phyloP scores from a whole-genome alignment of 2,888 invertebrate genomes.

The Prosapia bicincta region DNA sequence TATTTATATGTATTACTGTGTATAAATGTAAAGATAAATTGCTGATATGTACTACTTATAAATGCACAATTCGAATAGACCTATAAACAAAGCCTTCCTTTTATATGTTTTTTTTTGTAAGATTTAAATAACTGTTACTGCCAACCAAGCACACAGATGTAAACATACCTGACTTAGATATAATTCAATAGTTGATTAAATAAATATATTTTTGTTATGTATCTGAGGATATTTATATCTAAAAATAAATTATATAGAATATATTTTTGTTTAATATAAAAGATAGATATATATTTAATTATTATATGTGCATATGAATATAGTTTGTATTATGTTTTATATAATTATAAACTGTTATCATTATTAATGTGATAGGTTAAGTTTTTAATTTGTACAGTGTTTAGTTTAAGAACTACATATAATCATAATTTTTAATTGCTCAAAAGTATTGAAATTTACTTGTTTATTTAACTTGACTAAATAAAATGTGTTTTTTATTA shows the following conservation, averaged over 20 bases:
- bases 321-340: not conserved
- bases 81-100: too few relatives aligned
- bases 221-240: not conserved
- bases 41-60: too few relatives aligned
- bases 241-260: not conserved
- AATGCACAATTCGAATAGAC: too few relatives aligned
- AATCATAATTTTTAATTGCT: not conserved
- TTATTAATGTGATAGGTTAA: not conserved
- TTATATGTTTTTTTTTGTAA: too few relatives aligned
- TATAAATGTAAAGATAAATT: too few relatives aligned
- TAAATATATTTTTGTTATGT: not conserved
- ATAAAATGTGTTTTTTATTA: too few relatives aligned
- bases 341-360: not conserved
- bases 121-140: too few relatives aligned
- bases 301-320: conserved; percentile 2
- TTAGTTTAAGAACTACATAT: not conserved
- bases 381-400: not conserved
- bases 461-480: too few relatives aligned
- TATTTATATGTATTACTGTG: too few relatives aligned
- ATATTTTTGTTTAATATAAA: not conserved
- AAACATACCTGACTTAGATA: not conserved
- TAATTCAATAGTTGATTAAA: not conserved
- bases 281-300: not conserved
- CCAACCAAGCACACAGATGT: not conserved
- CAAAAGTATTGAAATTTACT: too few relatives aligned